A percentile compares a stretch with the other conserved stretches of the same genome.
These are phyloP conservation scores for Sinosuthora webbiana DNA, from an alignment of 2,113 vertebrate genomes.

Conservation along the genomic window DNA sequence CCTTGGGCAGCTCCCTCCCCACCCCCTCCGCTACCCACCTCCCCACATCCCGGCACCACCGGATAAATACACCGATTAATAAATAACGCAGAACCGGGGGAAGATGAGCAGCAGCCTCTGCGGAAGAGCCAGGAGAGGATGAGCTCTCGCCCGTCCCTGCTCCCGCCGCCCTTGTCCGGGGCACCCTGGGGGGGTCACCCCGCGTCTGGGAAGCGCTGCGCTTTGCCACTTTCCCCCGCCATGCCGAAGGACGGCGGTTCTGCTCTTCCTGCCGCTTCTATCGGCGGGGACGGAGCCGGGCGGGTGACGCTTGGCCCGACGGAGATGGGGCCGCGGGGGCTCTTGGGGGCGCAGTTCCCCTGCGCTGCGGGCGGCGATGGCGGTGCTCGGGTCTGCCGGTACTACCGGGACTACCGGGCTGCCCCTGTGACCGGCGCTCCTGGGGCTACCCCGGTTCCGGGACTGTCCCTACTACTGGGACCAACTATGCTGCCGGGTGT, in stretches of 20 bases:
- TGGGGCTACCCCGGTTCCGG: neutral
- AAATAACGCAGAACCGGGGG: neutral
- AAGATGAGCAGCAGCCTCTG: neutral
- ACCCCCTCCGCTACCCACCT: neutral
- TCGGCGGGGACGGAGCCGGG: neutral
- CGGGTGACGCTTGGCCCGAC: neutral
- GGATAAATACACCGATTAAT: neutral
- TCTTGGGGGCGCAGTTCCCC: slow-evolving; percentile 46
- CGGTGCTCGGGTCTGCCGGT: neutral
- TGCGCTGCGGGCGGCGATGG: neutral
- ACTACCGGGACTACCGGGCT: neutral
- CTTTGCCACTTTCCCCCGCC: neutral
- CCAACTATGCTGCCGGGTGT: neutral
- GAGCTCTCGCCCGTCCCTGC: neutral
- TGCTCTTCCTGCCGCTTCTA: neutral
- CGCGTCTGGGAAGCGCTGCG: neutral
- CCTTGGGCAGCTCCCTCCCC: neutral
- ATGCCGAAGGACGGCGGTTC: neutral
- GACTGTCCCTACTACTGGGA: neutral
- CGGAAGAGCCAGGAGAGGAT: neutral
- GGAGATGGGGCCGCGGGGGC: neutral
- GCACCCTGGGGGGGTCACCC: neutral
- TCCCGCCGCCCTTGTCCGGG: neutral
- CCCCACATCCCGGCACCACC: neutral
- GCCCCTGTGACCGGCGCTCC: neutral